Percentiles rank a stretch among this genome's conserved stretches.
Conservation (phyloP, 2,797 vertebrate species). For the Myotis daubentonii region DNA sequence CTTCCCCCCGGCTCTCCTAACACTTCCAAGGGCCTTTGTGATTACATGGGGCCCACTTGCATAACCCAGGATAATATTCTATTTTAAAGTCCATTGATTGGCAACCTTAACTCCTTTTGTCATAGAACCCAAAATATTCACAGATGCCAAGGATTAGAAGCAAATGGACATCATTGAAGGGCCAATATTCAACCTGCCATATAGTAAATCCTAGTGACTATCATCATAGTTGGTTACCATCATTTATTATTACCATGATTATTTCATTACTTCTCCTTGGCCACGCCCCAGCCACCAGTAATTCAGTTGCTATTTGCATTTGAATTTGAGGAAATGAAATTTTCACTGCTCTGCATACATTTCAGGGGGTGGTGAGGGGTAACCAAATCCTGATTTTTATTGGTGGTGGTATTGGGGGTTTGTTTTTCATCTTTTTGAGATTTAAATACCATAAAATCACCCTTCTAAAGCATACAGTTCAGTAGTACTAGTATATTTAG, state of each 20-base stretch:
- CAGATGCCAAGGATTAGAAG: background rate
- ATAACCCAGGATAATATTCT: background rate
- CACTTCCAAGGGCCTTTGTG: background rate
- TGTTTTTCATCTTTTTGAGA: background rate
- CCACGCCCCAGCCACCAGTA: background rate
- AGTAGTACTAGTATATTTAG: background rate
- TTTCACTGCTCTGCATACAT: background rate
- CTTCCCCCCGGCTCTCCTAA: background rate
- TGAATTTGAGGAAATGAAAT: slow-evolving; percentile 36
- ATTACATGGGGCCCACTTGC: background rate
- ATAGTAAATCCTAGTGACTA: background rate
- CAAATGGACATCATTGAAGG: background rate
- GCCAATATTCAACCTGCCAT: background rate
- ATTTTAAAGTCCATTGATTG: background rate
- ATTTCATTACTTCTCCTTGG: background rate
- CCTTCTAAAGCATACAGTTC: background rate
- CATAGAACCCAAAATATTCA: background rate
- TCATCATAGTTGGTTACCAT: background rate
- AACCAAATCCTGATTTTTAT: slow-evolving; percentile 18
- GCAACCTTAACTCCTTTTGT: slow-evolving; percentile 37
- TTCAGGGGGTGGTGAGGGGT: background rate
- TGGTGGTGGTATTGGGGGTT: background rate
- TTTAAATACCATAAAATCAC: background rate
- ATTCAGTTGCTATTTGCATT: background rate
- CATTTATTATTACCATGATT: background rate